Base-by-base conservation (phyloP, 2,888 invertebrate species). In the Caradrina clavipalpis region DNA sequence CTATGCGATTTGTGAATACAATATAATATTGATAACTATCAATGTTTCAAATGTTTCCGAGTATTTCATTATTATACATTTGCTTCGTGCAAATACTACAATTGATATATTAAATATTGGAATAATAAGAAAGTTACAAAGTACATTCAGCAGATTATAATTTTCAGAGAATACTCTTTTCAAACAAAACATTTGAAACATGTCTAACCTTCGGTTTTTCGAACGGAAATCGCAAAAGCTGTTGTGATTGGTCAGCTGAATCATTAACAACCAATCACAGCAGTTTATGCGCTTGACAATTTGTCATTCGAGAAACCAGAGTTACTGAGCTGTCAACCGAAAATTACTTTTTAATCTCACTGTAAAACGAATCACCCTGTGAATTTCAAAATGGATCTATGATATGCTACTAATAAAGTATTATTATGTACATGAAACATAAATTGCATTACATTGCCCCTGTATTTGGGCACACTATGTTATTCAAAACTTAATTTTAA, bases 291-390 rank as follows among this genome's bases (percentile, higher is more conserved):
- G 45, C 15, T 45, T 17, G 15, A 45, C 45, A 45, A 17, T 45
- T 5, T 17, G 2, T 45, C 45, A 15, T 45, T 5, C 6, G 45
- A 45, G 17, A 45, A 45, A 17, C 45, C 17, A 17, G 45, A 6
- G 13, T 39, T 42, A 77, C 42, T 60, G 55, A 69, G 73, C 68
- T 65, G 42, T 53, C 61, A 78, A 79, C 66, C 75, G 70, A 81
- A 83, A 62, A 78, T 64, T 77, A 78, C 53, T 39, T 35, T 68
- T 75, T 88, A 91, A 91, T 91, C 90, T 91, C 91, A 91, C 86
- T 89, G 89, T 78, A 81, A 84, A 87, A 88, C 86, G 74, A 88
- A 87, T 87, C 88, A 90, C 89, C 90, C 89, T 90, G 90, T 90
- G 80, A 84, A 87, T 84, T 86, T 89, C 76, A 87, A 88, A 88